These are phyloP conservation scores for Coelinius sp. DNA, from an alignment of 2,888 invertebrate species.

Conservation along the genomic window DNA sequence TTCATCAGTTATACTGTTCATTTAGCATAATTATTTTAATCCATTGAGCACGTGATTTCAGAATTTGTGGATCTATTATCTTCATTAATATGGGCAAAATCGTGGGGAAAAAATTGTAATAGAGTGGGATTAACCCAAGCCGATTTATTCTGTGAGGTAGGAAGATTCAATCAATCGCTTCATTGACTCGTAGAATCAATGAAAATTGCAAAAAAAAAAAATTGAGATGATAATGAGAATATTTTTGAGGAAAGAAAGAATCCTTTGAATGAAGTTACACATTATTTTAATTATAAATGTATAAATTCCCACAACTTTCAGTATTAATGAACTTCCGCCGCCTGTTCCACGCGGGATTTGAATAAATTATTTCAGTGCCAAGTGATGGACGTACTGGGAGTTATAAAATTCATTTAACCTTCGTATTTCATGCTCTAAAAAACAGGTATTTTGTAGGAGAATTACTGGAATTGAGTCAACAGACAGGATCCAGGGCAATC, in stretches of 20 bases:
- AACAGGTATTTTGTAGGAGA: neutral
- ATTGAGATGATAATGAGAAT: neutral
- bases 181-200: slow-evolving; percentile 44
- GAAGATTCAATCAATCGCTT: slow-evolving; percentile 52
- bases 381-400: neutral
- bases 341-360: neutral
- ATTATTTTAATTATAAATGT: neutral
- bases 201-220: neutral
- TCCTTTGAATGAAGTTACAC: neutral
- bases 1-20: neutral
- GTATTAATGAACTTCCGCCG: neutral
- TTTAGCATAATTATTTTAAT: neutral
- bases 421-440: neutral
- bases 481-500: neutral
- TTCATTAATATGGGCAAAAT: neutral
- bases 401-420: neutral
- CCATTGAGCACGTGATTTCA: neutral
- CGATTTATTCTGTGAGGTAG: slow-evolving; percentile 49
- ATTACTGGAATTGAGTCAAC: neutral
- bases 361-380: neutral
- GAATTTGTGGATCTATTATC: slow-evolving; percentile 26
- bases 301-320: neutral
- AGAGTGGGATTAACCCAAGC: slow-evolving; percentile 48
- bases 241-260: slow-evolving; percentile 36
- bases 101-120: neutral